A percentile compares a stretch with the other conserved stretches of the same genome.
These are phyloP conservation scores for Pyralis farinalis DNA, from an alignment of 2,888 invertebrate species.

Conservation along the genomic window DNA sequence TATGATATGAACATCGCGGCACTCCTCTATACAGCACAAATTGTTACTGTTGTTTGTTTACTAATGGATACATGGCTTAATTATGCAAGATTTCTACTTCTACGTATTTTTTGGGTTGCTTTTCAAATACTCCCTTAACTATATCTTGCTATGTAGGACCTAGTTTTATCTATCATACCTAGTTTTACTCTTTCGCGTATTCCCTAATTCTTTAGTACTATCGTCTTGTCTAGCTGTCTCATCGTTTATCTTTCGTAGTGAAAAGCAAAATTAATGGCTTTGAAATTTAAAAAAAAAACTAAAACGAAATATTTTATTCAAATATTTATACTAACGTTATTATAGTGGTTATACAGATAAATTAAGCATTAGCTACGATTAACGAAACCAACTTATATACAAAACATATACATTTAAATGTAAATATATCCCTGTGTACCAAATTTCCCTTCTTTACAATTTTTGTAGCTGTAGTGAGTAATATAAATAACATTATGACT, in stretches of 20 bases:
- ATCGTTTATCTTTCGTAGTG: conserved; percentile 45
- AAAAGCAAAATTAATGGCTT: conserved; percentile 57
- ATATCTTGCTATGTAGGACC: conserved; percentile 23
- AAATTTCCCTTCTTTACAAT: conserved; percentile 79
- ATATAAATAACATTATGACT: conserved; percentile 23
- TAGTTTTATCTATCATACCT: conserved; percentile 25
- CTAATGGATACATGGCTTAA: too few species aligned
- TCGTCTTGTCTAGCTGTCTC: conserved; percentile 42
- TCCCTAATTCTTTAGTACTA: conserved; percentile 44
- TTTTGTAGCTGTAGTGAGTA: conserved; percentile 62
- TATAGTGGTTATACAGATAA: conserved; percentile 55
- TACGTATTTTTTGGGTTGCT: not conserved
- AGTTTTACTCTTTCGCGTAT: conserved; percentile 53
- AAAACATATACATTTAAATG: conserved; percentile 67
- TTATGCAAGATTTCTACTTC: conserved; percentile 1
- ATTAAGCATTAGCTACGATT: conserved; percentile 36
- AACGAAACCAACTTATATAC: conserved; percentile 72
- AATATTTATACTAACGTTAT: conserved; percentile 76
- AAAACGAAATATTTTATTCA: conserved; percentile 72
- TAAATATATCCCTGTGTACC: conserved; percentile 75
- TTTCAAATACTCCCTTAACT: conserved; percentile 14
- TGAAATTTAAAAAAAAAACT: conserved; percentile 40
- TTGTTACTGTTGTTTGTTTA: too few species aligned
- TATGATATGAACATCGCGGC: too few species aligned
- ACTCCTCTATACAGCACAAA: too few species aligned